A percentile compares a stretch with the other conserved stretches of the same genome.
Evolutionary conservation across 2,113 vertebrate species (phyloP).

Genomic region (Prietella phreatophila): DNA sequence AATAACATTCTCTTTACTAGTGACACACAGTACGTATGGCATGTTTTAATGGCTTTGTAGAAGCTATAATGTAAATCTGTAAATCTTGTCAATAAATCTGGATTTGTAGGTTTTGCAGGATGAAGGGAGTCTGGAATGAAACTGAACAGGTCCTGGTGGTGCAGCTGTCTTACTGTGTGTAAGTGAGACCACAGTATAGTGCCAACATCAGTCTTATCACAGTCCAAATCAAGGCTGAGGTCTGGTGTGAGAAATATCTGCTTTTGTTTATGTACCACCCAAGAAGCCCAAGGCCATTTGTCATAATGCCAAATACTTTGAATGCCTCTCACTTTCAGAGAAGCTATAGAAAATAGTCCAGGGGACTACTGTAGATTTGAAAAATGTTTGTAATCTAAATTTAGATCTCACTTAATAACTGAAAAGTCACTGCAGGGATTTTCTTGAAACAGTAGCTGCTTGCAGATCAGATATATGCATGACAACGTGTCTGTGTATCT

Average conservation of each 20-base stretch:
- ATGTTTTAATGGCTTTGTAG: not conserved
- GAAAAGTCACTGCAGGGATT: not conserved
- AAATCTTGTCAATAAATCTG: not conserved
- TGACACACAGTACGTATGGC: not conserved
- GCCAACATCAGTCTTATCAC: not conserved
- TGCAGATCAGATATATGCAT: not conserved
- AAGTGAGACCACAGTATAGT: not conserved
- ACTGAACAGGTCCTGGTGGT: not conserved
- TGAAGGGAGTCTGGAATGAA: not conserved
- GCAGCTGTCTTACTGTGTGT: not conserved
- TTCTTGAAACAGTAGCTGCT: not conserved
- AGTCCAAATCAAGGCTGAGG: not conserved
- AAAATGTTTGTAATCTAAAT: conserved; percentile 4
- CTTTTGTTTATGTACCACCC: conserved; percentile 16
- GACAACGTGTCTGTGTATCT: not conserved
- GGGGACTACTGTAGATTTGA: not conserved
- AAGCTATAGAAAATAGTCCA: not conserved
- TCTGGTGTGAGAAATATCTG: conserved; percentile 17
- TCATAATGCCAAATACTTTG: not conserved
- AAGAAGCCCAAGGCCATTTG: not conserved
- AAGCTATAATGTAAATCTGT: not conserved
- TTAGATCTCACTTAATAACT: not conserved
- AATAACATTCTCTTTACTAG: not conserved
- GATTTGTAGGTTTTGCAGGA: not conserved
- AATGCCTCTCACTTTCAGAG: not conserved